phyloP scores from a whole-genome alignment of 2,113 vertebrate species.

The Vombatus ursinus region DNA sequence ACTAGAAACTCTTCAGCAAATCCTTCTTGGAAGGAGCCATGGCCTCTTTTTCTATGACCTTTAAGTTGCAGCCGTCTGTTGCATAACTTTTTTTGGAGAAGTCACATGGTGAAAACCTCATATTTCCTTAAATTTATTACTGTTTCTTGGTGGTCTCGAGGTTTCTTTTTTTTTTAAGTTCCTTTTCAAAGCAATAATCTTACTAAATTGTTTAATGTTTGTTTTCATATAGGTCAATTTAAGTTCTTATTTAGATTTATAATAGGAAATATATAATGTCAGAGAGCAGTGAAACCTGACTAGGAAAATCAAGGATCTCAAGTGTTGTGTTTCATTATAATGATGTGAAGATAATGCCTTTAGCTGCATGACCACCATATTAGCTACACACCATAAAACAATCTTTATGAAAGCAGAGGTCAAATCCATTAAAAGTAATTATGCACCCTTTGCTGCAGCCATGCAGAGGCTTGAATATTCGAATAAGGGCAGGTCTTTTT shows the following conservation, averaged over 20 bases:
- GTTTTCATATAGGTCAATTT: constrained; percentile 83
- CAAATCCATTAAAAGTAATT: constrained; percentile 79
- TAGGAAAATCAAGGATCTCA: constrained; percentile 76
- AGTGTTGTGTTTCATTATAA: constrained; percentile 83
- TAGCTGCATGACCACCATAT: constrained; percentile 83
- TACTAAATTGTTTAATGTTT: constrained; percentile 87
- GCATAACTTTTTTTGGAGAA: constrained; percentile 88
- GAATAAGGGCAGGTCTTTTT: background rate
- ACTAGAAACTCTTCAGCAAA: constrained; percentile 82
- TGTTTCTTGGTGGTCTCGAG: constrained; percentile 91
- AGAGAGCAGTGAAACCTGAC: constrained; percentile 73
- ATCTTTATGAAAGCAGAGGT: constrained; percentile 80
- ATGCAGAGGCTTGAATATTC: constrained; percentile 65
- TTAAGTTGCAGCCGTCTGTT: constrained; percentile 85
- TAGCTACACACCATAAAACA: constrained; percentile 83
- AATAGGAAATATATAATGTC: constrained; percentile 82
- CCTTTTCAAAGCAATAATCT: constrained; percentile 83
- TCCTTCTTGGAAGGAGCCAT: constrained; percentile 81
- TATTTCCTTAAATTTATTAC: constrained; percentile 91
- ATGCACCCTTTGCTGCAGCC: constrained; percentile 67
- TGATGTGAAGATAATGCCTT: constrained; percentile 86
- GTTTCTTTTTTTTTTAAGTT: constrained; percentile 70
- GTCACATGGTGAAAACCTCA: constrained; percentile 91
- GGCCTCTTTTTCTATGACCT: constrained; percentile 85
- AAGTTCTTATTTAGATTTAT: constrained; percentile 87